Conservation (phyloP, 2,113 vertebrate genomes). For the Tupaia tana region DNA sequence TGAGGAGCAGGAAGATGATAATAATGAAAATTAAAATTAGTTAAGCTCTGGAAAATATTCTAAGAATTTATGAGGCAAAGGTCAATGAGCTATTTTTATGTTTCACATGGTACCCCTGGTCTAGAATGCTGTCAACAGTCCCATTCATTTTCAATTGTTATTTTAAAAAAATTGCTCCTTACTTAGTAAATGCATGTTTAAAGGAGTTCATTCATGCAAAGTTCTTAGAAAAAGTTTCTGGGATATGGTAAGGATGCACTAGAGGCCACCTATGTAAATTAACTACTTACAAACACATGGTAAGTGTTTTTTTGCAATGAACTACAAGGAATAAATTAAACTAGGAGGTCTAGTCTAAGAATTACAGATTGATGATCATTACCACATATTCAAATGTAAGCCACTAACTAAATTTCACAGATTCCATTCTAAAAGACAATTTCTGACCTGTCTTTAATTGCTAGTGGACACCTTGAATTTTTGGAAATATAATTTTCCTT, state of each 20-base stretch:
- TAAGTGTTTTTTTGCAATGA: background rate
- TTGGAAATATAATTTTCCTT: background rate
- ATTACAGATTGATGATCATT: background rate
- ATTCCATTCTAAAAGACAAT: background rate
- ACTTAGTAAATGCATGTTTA: background rate
- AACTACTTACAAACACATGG: background rate
- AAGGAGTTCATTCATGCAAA: background rate
- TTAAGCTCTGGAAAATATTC: constrained; percentile 26
- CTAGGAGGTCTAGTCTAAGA: background rate
- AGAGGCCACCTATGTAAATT: background rate
- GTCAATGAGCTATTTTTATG: background rate
- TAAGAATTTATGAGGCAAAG: constrained; percentile 31
- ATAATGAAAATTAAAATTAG: background rate
- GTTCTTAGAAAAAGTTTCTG: background rate
- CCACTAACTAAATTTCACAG: background rate
- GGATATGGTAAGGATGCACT: background rate
- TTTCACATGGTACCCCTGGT: background rate
- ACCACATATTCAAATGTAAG: background rate
- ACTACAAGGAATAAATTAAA: background rate
- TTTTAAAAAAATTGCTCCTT: background rate
- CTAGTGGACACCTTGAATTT: background rate
- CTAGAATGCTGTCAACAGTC: background rate
- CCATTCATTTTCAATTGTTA: background rate
- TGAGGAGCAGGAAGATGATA: background rate
- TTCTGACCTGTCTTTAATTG: background rate